Evolutionary conservation across 2,797 vertebrate species (phyloP).

Genomic region (Podargus strigoides): DNA sequence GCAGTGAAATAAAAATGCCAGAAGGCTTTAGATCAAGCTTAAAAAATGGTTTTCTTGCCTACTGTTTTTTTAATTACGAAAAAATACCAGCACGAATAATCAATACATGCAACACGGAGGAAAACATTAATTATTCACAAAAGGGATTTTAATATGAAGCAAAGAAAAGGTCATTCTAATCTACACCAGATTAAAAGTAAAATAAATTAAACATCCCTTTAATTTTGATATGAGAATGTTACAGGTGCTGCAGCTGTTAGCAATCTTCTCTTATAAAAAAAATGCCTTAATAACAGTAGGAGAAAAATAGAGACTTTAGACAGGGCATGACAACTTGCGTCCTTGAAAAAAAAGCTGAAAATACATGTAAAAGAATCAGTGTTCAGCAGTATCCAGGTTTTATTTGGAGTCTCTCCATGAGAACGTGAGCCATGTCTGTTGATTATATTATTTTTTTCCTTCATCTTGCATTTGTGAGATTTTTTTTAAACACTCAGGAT

Average conservation of each 20-base stretch:
- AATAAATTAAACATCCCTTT: not conserved
- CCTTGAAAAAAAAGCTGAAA: not conserved
- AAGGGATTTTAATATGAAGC: not conserved
- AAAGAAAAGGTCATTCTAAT: conserved; percentile 21
- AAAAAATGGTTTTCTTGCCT: not conserved
- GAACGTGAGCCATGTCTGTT: not conserved
- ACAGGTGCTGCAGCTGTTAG: not conserved
- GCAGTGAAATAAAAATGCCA: not conserved
- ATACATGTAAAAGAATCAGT: not conserved
- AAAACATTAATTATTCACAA: conserved; percentile 7
- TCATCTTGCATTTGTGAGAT: not conserved
- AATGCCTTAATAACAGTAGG: not conserved
- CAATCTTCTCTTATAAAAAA: not conserved
- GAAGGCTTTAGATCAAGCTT: not conserved
- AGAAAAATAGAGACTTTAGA: not conserved
- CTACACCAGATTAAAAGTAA: not conserved
- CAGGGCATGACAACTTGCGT: not conserved
- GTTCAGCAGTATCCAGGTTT: not conserved
- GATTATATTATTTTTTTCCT: not conserved
- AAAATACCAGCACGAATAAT: conserved; percentile 14
- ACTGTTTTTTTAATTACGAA: not conserved
- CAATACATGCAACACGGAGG: not conserved
- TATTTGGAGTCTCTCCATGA: not conserved
- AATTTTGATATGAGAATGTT: not conserved
- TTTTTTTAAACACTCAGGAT: not conserved